phyloP scores from a whole-genome alignment of 2,113 vertebrate species.

The Willisornis vidua region DNA sequence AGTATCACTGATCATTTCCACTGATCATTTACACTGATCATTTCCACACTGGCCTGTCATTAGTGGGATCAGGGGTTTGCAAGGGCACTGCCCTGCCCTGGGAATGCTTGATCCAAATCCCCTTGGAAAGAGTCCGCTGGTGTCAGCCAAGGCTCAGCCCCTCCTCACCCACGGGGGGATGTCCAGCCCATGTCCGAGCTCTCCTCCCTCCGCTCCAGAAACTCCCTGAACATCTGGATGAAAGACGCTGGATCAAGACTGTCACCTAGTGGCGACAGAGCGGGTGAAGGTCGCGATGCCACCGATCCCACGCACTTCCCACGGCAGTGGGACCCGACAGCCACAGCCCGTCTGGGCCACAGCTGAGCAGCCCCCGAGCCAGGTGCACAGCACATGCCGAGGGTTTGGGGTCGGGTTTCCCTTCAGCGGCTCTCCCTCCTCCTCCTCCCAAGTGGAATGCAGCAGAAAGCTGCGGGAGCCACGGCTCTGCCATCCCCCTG shows the following conservation, averaged over 20 bases:
- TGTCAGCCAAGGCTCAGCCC: background rate
- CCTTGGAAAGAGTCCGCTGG: background rate
- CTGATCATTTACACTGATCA: rapidly evolving
- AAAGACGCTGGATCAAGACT: background rate
- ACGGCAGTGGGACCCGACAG: background rate
- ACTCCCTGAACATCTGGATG: background rate
- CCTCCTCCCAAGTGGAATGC: background rate
- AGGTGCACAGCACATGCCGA: background rate
- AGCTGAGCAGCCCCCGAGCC: background rate
- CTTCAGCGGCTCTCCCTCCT: background rate
- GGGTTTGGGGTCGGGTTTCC: background rate
- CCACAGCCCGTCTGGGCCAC: background rate
- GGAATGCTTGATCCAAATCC: background rate
- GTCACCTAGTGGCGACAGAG: slow-evolving; percentile 29
- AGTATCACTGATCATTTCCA: background rate
- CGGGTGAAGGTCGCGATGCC: background rate
- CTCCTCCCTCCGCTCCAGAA: background rate
- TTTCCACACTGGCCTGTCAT: background rate
- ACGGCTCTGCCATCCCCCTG: background rate
- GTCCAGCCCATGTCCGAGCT: background rate
- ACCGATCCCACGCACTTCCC: background rate
- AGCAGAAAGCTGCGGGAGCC: background rate
- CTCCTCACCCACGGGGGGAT: background rate
- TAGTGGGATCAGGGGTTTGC: background rate
- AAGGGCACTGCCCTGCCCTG: background rate